Evolutionary conservation across 1,140 invertebrate species (phyloP).

Genomic region (Trachymyrmex cornetzi): DNA sequence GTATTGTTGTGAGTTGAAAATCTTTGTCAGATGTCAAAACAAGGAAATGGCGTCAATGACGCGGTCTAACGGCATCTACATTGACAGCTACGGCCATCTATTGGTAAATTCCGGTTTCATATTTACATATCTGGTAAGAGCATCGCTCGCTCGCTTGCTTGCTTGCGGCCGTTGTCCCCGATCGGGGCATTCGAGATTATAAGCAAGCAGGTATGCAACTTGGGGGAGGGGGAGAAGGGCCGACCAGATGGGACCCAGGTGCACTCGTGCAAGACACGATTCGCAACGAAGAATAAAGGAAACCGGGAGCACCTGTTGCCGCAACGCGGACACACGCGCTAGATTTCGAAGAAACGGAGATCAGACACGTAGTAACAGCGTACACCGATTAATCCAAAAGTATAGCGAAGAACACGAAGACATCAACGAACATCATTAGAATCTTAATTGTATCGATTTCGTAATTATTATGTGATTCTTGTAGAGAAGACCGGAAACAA

Average conservation of each 20-base stretch:
- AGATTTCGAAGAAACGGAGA: constrained; percentile 30
- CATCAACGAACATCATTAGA: no score
- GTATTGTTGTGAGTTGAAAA: no score
- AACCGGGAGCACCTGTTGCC: constrained; percentile 68
- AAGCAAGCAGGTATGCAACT: constrained; percentile 70
- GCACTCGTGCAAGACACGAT: constrained; percentile 69
- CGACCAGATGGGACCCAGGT: constrained; percentile 72
- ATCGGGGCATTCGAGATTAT: constrained; percentile 68
- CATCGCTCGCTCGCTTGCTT: constrained; percentile 1
- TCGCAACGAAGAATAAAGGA: constrained; percentile 75
- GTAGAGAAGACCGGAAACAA: no score
- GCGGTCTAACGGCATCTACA: no score
- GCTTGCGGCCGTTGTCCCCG: constrained; percentile 71
- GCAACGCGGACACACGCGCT: not conserved
- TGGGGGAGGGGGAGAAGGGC: constrained; percentile 53
- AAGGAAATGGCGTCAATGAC: no score
- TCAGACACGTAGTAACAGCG: not conserved
- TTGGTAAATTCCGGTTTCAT: no score
- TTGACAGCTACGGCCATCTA: no score
- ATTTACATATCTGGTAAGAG: no score
- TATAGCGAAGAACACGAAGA: not conserved
- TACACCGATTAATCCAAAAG: not conserved
- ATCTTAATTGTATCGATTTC: not conserved
- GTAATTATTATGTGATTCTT: not conserved
- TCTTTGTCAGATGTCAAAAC: no score